phyloP scores from a whole-genome alignment of 92 coral and sea anemone genomes.

The Phenganax subtilis region DNA sequence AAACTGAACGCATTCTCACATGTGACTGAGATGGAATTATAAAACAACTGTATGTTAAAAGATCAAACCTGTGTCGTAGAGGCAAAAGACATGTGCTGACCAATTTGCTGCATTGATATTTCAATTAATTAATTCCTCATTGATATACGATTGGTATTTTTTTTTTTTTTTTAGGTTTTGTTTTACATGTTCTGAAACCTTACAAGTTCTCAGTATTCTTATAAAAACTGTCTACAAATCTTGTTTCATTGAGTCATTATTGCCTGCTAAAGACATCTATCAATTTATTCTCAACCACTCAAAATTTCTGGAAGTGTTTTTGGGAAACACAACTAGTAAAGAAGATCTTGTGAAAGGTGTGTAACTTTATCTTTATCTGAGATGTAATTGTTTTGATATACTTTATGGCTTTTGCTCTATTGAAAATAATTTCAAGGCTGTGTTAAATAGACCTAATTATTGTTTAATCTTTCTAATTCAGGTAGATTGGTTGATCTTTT shows the following conservation, averaged over 20 bases:
- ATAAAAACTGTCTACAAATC: constrained; percentile 51
- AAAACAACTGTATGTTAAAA: no score
- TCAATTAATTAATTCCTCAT: not conserved
- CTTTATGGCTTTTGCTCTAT: no score
- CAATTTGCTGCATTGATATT: no score
- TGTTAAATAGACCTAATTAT: not conserved
- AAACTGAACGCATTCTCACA: no score
- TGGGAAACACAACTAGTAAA: constrained; percentile 26
- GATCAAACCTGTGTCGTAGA: no score
- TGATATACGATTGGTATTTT: not conserved
- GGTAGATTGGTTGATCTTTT: constrained; percentile 66
- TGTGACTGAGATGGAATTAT: no score
- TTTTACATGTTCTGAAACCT: constrained; percentile 48
- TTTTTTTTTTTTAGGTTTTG: constrained; percentile 44
- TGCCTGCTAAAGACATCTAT: constrained; percentile 67
- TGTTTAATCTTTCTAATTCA: constrained; percentile 27
- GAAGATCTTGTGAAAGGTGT: constrained; percentile 46
- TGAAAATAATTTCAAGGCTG: not conserved
- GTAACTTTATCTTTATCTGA: not conserved
- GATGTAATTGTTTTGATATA: not conserved
- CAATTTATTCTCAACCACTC: constrained; percentile 82
- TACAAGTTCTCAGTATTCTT: constrained; percentile 47
- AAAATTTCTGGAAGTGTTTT: constrained; percentile 63
- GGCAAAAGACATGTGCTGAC: no score
- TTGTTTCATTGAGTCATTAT: constrained; percentile 6